A percentile compares a stretch with the other conserved stretches of the same genome.
These are phyloP conservation scores for Chironomus tentans DNA, from an alignment of 2,888 invertebrate genomes.

Conservation along the genomic window DNA sequence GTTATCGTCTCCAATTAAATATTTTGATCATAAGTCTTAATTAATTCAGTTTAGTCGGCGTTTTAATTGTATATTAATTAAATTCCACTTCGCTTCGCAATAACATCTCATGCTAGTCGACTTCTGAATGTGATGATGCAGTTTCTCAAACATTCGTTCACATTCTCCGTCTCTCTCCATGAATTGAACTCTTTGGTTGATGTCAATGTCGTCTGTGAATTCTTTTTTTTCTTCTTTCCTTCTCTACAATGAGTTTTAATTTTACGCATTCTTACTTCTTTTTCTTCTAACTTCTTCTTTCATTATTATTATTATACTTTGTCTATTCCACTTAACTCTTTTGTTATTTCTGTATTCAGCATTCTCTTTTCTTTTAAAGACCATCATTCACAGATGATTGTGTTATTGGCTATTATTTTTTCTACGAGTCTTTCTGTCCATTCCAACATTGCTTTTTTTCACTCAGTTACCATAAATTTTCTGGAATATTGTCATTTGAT, in stretches of 20 bases:
- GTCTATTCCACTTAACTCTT: neutral
- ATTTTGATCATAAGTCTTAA: constrained; percentile 23
- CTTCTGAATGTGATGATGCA: constrained; percentile 8
- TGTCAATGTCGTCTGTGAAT: constrained; percentile 3
- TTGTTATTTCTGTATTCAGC: neutral
- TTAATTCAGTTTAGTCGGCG: constrained; percentile 15
- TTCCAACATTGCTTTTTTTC: too few species aligned
- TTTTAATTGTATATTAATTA: constrained; percentile 22
- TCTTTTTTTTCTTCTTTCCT: neutral
- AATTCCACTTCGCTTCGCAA: neutral
- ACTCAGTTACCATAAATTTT: too few species aligned
- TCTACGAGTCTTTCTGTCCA: too few species aligned
- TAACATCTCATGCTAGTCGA: neutral
- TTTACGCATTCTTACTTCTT: neutral
- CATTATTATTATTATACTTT: neutral
- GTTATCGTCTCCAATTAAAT: constrained; percentile 19
- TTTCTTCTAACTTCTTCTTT: neutral
- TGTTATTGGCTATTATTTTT: too few species aligned
- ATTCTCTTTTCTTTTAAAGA: neutral
- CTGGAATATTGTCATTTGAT: too few species aligned
- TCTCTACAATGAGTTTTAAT: neutral
- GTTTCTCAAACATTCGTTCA: neutral
- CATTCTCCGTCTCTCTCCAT: neutral
- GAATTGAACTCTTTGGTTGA: constrained; percentile 15
- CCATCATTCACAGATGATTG: too few species aligned